Percentiles rank a stretch among this genome's conserved stretches.
Conservation (phyloP, 2,888 invertebrate species). For the Emmelina monodactyla region DNA sequence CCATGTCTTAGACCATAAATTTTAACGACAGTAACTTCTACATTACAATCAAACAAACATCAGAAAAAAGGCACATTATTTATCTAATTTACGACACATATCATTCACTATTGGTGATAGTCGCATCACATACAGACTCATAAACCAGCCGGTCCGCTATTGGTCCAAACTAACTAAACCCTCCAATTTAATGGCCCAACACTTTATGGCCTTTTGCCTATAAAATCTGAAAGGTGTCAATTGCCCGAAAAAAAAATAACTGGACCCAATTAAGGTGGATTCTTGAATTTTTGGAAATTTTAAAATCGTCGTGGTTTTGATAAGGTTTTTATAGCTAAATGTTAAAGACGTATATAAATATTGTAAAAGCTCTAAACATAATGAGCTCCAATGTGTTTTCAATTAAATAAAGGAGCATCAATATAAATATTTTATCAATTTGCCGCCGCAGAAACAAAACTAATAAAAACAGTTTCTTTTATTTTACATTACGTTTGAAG, state of each 20-base stretch:
- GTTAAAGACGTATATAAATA: too few relatives aligned
- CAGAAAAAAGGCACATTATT: slow-evolving; percentile 28
- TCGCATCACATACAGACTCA: slow-evolving; percentile 29
- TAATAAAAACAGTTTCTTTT: too few relatives aligned
- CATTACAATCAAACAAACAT: not conserved
- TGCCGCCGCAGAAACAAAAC: too few relatives aligned
- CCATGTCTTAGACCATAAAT: too few relatives aligned
- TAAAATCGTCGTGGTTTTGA: not conserved
- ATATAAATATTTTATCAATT: too few relatives aligned
- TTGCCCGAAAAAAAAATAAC: slow-evolving; percentile 25
- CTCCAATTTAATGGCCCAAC: slow-evolving; percentile 35
- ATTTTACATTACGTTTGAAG: too few relatives aligned
- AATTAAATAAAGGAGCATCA: too few relatives aligned
- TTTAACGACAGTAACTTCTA: too few relatives aligned
- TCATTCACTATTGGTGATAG: slow-evolving; percentile 45
- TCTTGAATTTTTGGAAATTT: too few relatives aligned
- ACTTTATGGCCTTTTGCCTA: slow-evolving; percentile 32
- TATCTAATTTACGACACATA: slow-evolving; percentile 46
- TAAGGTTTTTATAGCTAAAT: slow-evolving; percentile 1
- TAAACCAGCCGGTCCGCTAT: slow-evolving; percentile 43
- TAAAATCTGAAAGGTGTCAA: slow-evolving; percentile 57
- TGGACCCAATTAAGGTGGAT: slow-evolving; percentile 11
- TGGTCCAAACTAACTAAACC: slow-evolving; percentile 44
- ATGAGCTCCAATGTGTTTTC: too few relatives aligned
- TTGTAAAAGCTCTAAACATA: too few relatives aligned